Evolutionary conservation across 2,113 vertebrate species (phyloP), one percentile per base, ranked within the genome.

Genomic region (Climacteris rufus): DNA sequence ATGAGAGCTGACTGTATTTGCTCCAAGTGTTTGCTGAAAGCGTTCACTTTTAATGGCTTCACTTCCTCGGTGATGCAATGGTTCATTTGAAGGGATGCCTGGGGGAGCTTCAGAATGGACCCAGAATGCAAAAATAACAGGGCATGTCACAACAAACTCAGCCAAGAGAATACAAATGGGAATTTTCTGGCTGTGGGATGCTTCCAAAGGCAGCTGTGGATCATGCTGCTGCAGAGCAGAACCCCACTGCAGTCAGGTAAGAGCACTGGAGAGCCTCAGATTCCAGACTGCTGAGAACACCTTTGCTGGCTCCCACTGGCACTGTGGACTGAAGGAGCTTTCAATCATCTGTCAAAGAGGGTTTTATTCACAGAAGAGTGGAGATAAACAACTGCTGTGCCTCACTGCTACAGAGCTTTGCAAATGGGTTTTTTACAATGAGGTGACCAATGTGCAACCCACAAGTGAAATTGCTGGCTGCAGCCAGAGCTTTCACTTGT

Each of bases 31-130:
- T 77, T 93, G 93, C 83, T 0, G 0, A 90, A 87, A 93, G 72
- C 11, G 8, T 28, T 93, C 80, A 31, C 77, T 95, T 85, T 47
- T 16, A 91, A 93, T 94, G 93, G 94, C 94, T 93, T 91, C 53
- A 68, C 57, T 96, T 90, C 93, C 88, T 74, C 92, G 28, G 60
- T 94, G 96, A 94, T 94, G 94, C 92, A 96, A 93, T 30, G 60
- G 40, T 94, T 87, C 93, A 79, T 94, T 78, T 68, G 90, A 94
- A 87, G 95, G 76, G 79, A 86, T 89, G 96, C 93, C 97, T 80
- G 66, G 45, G 83, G 83, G 50, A 95, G 45, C 92, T 95, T 65
- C 52, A 94, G 69, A 71, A 93, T 12, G 74, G 86, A 89, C 77
- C 63, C 57, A 89, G 72, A 86, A 90, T 57, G 86, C 83, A 90